phyloP scores from a whole-genome alignment of 92 coral and sea anemone genomes.

The Parazoanthus swiftii region DNA sequence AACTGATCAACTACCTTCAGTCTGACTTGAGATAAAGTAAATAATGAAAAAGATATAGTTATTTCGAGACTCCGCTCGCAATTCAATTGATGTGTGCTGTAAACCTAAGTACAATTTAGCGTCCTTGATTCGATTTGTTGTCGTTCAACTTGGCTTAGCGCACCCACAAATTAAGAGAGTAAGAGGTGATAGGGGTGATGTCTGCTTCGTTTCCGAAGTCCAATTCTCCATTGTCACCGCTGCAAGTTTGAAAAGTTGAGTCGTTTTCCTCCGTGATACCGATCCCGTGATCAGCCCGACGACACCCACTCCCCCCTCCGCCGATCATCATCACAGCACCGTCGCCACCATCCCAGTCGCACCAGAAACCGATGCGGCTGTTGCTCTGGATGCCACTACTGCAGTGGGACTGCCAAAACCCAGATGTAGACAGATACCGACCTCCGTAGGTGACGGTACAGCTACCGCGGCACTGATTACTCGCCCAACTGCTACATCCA shows the following conservation, averaged over 20 bases:
- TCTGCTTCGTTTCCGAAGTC: conserved; percentile 47
- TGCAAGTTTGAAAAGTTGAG: conserved; percentile 1
- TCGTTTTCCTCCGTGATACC: conserved; percentile 57
- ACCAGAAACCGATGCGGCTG: conserved; percentile 65
- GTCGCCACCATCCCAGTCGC: conserved; percentile 58
- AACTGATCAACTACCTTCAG: too few species aligned
- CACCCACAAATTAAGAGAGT: conserved; percentile 55
- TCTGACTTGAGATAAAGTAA: too few species aligned
- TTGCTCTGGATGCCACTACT: conserved; percentile 47
- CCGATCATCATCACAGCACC: conserved; percentile 65
- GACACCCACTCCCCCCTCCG: conserved; percentile 57
- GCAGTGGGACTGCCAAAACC: conserved; percentile 51
- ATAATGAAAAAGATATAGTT: too few species aligned
- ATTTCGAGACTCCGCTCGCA: too few species aligned
- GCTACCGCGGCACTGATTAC: conserved; percentile 51
- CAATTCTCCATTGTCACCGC: not conserved
- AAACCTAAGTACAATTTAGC: too few species aligned
- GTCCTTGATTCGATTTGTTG: too few species aligned
- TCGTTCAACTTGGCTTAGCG: conserved; percentile 2
- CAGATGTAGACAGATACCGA: conserved; percentile 36
- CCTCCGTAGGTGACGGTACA: conserved; percentile 67
- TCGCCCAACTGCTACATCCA: conserved; percentile 52
- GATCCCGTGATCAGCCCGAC: conserved; percentile 69
- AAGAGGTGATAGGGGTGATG: conserved; percentile 1
- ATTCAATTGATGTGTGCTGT: too few species aligned